Percentiles rank a stretch among this genome's conserved stretches.
Conservation (phyloP, 2,888 invertebrate genomes). For the Aproaerema taeniolella region DNA sequence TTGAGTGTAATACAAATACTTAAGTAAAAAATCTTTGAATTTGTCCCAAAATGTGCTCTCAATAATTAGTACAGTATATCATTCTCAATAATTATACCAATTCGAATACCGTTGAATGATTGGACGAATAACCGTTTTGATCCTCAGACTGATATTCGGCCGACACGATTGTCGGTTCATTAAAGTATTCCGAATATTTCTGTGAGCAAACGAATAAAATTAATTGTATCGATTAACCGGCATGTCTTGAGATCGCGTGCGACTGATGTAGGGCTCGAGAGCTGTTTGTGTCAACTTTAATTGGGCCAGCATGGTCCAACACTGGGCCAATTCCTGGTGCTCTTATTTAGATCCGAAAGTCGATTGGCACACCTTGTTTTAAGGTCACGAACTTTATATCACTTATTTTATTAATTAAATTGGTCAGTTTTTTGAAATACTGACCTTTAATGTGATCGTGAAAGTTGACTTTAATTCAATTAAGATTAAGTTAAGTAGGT, state of each 20-base stretch:
- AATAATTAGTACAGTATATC: no score
- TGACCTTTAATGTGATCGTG: neutral
- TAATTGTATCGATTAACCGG: constrained; percentile 68
- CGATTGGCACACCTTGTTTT: constrained; percentile 61
- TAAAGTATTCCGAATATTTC: constrained; percentile 51
- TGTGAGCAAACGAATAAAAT: constrained; percentile 59
- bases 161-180: constrained; percentile 37
- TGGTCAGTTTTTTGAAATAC: neutral
- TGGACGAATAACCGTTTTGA: no score
- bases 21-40: no score
- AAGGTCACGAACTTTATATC: constrained; percentile 56
- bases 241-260: constrained; percentile 66
- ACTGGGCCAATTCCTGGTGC: no score
- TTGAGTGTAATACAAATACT: no score
- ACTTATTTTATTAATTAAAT: constrained; percentile 1
- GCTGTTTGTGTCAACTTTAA: constrained; percentile 72
- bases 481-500: no score
- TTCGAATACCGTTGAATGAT: no score
- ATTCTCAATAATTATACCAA: no score
- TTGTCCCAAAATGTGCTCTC: no score
- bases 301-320: constrained; percentile 70
- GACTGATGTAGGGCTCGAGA: constrained; percentile 61
- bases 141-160: no score
- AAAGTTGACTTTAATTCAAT: no score
- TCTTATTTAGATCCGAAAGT: constrained; percentile 50